phyloP scores from a whole-genome alignment of 2,113 vertebrate species.

The Xenopus borealis region DNA sequence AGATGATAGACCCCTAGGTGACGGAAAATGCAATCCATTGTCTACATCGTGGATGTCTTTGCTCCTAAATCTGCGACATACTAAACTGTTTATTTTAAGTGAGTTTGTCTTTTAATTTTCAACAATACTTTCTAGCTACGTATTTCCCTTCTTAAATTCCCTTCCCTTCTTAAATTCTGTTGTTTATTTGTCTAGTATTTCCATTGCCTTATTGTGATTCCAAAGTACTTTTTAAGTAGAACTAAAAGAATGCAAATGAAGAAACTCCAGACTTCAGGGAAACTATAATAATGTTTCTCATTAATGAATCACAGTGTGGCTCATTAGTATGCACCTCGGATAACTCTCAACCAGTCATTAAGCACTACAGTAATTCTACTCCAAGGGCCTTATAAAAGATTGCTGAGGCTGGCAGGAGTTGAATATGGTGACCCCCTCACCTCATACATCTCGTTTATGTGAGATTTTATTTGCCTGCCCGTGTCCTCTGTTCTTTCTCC shows the following conservation, averaged over 20 bases:
- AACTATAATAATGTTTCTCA: slow-evolving; percentile 1
- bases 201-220: too few relatives aligned
- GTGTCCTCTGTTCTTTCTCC: neutral
- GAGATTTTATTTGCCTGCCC: neutral
- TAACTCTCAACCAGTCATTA: slow-evolving; percentile 10
- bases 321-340: neutral
- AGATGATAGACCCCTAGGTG: too few relatives aligned
- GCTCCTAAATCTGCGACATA: too few relatives aligned
- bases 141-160: too few relatives aligned
- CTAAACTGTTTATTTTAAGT: too few relatives aligned
- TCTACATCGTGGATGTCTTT: too few relatives aligned
- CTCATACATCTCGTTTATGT: slow-evolving; percentile 7
- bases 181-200: neutral
- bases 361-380: neutral
- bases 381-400: slow-evolving; percentile 3
- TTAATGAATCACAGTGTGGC: neutral
- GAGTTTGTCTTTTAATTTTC: neutral
- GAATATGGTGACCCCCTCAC: slow-evolving; percentile 3
- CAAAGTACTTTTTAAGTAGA: neutral
- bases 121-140: neutral
- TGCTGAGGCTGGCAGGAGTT: slow-evolving; percentile 1
- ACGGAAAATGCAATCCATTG: too few relatives aligned
- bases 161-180: too few relatives aligned
- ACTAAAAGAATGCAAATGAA: neutral
- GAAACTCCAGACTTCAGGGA: neutral